These are phyloP conservation scores for Neotragus pygmaeus DNA, from an alignment of 2,113 vertebrate genomes.

Conservation along the genomic window DNA sequence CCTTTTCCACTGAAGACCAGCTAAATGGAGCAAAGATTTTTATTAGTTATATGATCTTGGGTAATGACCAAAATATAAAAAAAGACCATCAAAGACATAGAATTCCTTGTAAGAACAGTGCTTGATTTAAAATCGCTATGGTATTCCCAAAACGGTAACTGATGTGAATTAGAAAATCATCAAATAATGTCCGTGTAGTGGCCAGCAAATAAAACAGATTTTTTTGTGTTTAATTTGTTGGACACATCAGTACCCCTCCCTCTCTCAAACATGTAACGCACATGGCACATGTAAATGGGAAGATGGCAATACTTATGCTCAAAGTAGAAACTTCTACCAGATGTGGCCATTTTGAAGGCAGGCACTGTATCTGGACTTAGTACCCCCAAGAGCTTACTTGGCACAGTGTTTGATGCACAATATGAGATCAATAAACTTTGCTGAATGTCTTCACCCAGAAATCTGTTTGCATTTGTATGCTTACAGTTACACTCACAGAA, in stretches of 20 bases:
- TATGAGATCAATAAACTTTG: background rate
- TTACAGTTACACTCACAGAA: too few relatives aligned
- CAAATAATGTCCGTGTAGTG: background rate
- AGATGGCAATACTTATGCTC: background rate
- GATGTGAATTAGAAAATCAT: constrained; percentile 20
- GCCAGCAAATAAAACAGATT: background rate
- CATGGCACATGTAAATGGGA: background rate
- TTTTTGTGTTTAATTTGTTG: background rate
- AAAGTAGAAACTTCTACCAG: constrained; percentile 3
- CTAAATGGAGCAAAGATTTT: too few relatives aligned
- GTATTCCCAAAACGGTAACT: constrained; percentile 1
- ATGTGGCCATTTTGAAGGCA: background rate
- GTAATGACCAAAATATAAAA: background rate
- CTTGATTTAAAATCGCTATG: background rate
- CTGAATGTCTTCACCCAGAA: background rate
- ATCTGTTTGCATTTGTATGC: too few relatives aligned
- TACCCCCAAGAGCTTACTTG: background rate
- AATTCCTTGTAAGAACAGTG: background rate
- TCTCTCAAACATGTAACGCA: background rate
- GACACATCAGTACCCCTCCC: background rate
- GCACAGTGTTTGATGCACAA: background rate
- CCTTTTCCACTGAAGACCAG: background rate
- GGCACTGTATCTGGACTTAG: background rate
- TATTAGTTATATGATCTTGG: background rate
- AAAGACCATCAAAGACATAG: background rate